Evolutionary conservation across 2,113 vertebrate species (phyloP).

Genomic region (Fukomys damarensis): DNA sequence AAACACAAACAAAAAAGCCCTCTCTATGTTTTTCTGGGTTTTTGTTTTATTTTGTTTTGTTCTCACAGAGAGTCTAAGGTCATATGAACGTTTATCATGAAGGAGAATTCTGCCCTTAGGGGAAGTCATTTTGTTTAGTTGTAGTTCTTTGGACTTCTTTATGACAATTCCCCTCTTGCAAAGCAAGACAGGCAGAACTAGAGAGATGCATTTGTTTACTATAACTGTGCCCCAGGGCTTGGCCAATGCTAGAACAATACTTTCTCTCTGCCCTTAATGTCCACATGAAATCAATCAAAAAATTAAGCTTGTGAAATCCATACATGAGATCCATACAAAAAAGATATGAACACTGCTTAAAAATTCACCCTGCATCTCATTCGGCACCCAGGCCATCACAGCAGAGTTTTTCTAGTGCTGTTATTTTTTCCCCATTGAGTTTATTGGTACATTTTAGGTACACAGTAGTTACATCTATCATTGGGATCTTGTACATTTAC

Average conservation of each 20-base stretch:
- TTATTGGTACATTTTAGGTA: no score
- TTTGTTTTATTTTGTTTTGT: not conserved
- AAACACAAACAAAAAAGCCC: not conserved
- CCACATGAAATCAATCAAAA: not conserved
- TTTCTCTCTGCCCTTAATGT: not conserved
- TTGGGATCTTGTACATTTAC: no score
- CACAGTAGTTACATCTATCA: no score
- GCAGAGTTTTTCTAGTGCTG: not conserved
- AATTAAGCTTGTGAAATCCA: not conserved
- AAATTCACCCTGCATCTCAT: not conserved
- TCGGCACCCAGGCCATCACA: not conserved
- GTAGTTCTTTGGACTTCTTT: not conserved
- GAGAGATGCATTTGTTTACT: not conserved
- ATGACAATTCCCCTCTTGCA: not conserved
- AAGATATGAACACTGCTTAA: not conserved
- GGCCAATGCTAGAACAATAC: not conserved
- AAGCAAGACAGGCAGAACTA: not conserved
- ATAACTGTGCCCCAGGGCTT: not conserved
- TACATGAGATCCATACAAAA: not conserved
- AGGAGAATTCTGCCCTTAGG: not conserved
- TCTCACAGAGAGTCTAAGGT: not conserved
- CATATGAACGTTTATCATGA: not conserved
- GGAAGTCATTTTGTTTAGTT: constrained; percentile 24
- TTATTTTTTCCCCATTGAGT: no score
- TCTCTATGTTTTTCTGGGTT: not conserved